Percentiles rank a stretch among this genome's conserved stretches.
phyloP scores from a whole-genome alignment of 2,888 invertebrate species.

The Bimastos eiseni region DNA sequence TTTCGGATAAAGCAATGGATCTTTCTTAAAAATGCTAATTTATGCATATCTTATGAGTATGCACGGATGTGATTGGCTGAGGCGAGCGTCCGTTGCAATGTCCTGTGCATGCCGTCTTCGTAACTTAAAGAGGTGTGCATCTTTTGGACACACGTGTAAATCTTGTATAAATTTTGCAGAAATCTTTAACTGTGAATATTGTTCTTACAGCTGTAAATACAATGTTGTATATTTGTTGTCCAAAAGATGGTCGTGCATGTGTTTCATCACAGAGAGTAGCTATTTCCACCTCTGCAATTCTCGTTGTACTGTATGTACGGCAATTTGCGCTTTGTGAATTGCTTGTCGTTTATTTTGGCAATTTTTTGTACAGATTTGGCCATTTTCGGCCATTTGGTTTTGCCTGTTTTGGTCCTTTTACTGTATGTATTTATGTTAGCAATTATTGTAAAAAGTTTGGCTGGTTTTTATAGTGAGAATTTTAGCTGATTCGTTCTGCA shows the following conservation, averaged over 20 bases:
- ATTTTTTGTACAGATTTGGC: not conserved
- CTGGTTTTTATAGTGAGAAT: slow-evolving; percentile 13
- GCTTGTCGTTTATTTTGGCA: not conserved
- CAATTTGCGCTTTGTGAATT: not conserved
- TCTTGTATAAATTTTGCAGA: slow-evolving; percentile 6
- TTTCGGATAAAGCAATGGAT: not conserved
- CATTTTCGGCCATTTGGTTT: not conserved
- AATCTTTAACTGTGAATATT: slow-evolving; percentile 14
- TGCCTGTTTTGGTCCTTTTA: not conserved
- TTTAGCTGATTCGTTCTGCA: slow-evolving; percentile 5
- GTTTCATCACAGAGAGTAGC: not conserved
- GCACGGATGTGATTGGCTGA: not conserved
- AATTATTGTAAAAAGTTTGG: slow-evolving; percentile 5
- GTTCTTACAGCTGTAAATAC: not conserved
- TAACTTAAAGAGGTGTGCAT: not conserved
- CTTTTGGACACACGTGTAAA: not conserved
- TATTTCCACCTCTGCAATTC: not conserved
- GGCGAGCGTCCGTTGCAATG: not conserved
- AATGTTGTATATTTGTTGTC: not conserved
- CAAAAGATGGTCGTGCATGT: not conserved
- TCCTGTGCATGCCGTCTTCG: not conserved
- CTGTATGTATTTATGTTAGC: not conserved
- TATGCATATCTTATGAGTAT: not conserved
- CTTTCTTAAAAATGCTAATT: not conserved
- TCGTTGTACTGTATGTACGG: not conserved